These are phyloP conservation scores for Cantharis lateralis DNA, from an alignment of 2,888 invertebrate genomes.

Conservation along the genomic window DNA sequence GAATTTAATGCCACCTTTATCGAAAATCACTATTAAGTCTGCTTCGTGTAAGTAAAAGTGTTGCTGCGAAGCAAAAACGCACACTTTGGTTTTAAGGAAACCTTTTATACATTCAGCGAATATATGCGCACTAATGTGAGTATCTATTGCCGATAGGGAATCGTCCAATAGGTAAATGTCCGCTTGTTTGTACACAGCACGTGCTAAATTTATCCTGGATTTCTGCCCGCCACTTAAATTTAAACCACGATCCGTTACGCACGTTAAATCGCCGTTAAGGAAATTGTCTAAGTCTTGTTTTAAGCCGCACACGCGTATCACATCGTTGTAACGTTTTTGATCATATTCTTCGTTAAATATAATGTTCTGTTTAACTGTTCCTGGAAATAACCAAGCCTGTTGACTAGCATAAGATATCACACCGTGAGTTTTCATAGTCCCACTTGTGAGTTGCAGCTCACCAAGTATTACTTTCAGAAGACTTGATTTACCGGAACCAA, in stretches of 20 bases:
- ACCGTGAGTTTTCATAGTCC: constrained; percentile 56
- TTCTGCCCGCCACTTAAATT: constrained; percentile 82
- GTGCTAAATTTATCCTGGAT: constrained; percentile 71
- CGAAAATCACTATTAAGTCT: neutral
- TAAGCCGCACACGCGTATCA: constrained; percentile 68
- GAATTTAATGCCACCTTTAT: neutral
- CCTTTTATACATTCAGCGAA: constrained; percentile 65
- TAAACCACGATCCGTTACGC: constrained; percentile 80
- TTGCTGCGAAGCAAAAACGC: constrained; percentile 9
- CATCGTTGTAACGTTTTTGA: constrained; percentile 61
- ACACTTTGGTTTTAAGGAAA: constrained; percentile 27
- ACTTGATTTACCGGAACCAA: constrained; percentile 68
- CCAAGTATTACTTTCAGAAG: constrained; percentile 53
- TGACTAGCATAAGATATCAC: constrained; percentile 63
- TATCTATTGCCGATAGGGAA: constrained; percentile 48
- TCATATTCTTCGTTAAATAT: constrained; percentile 54
- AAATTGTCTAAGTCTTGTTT: constrained; percentile 55
- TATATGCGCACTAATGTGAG: constrained; percentile 71
- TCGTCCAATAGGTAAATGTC: constrained; percentile 17
- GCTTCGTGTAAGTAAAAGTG: constrained; percentile 3
- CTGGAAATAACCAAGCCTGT: constrained; percentile 66
- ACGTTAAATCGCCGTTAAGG: constrained; percentile 73
- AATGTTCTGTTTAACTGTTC: constrained; percentile 70
- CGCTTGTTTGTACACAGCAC: constrained; percentile 12
- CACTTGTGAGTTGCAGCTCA: constrained; percentile 53